Evolutionary conservation across 2,113 vertebrate species (phyloP), one percentile per base, ranked within the genome.

Genomic region (Polyodon spathula): DNA sequence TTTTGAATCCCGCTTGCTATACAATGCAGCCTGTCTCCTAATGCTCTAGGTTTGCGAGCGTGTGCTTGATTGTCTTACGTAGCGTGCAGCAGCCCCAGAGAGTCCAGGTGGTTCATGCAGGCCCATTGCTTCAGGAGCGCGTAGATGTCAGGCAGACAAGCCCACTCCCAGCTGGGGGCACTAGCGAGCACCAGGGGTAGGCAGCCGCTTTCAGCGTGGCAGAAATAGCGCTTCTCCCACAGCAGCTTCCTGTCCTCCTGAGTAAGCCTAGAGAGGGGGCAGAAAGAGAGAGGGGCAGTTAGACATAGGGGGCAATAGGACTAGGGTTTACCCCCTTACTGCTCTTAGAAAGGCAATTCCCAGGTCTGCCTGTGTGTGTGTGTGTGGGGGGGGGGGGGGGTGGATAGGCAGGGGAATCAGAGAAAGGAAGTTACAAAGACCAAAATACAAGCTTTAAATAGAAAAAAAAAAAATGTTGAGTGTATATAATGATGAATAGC

Each of bases 111-210:
- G 71, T 88, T 87, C 76, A 92, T 92, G 71, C 79, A 89, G 4
- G 74, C 77, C 96, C 96, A 99, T 73, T 99, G 95, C 43, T 77
- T 72, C 66, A 99, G 87, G 64, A 99, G 88, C 12, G 87, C 91
- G 4, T 98, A 98, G 84, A 94, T 93, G 65, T 97, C 93, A 0
- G 96, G 93, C 68, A 98, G 87, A 60, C 93, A 93, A 11, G 90
- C 86, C 95, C 95, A 98, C 76, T 97, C 88, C 96, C 96, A 98
- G 76, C 92, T 92, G 74, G 94, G 96, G 6, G 94, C 92, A 2
- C 95, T 97, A 70, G 92, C 89, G 14, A 99, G 88, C 53, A 98
- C 84, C 84, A 98, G 78, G 17, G 95, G 94, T 58, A 98, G 86
- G 0, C 89, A 88, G 0, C 88, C 85, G 6, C 89, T 84, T 40